Evolutionary conservation across 2,113 vertebrate species (phyloP).

Genomic region (Cryptomyrus ogoouensis): DNA sequence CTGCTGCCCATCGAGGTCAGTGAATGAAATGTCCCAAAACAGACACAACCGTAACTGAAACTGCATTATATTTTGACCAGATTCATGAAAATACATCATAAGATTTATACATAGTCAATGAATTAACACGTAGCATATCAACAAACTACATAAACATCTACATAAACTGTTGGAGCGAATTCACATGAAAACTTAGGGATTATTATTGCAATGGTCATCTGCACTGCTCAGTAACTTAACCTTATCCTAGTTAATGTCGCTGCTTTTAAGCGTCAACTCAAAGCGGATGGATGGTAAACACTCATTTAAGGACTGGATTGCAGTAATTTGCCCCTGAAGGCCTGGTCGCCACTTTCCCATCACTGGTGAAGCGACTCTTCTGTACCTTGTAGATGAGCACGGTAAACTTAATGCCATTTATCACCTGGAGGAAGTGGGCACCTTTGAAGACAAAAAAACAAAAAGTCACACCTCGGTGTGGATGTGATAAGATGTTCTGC

Average conservation of each 20-base stretch:
- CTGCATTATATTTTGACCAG: background rate
- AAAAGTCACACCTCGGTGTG: background rate
- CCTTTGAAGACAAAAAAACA: background rate
- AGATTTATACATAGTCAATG: background rate
- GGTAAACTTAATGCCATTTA: background rate
- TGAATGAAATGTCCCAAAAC: background rate
- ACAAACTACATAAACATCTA: background rate
- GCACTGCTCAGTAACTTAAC: background rate
- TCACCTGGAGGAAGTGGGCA: background rate
- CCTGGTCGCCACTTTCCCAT: background rate
- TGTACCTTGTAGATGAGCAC: background rate
- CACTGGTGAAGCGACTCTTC: background rate
- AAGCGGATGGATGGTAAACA: background rate
- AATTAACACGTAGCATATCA: background rate
- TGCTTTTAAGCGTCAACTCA: background rate
- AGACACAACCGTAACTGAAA: background rate
- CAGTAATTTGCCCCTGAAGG: background rate
- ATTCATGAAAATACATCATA: background rate
- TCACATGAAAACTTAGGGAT: background rate
- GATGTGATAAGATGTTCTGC: background rate
- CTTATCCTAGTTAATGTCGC: background rate
- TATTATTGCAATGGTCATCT: background rate
- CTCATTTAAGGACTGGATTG: background rate
- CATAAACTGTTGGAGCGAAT: background rate
- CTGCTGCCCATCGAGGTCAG: background rate